Base-by-base conservation (phyloP, 2,888 invertebrate species). In the Xestia sexstrigata region DNA sequence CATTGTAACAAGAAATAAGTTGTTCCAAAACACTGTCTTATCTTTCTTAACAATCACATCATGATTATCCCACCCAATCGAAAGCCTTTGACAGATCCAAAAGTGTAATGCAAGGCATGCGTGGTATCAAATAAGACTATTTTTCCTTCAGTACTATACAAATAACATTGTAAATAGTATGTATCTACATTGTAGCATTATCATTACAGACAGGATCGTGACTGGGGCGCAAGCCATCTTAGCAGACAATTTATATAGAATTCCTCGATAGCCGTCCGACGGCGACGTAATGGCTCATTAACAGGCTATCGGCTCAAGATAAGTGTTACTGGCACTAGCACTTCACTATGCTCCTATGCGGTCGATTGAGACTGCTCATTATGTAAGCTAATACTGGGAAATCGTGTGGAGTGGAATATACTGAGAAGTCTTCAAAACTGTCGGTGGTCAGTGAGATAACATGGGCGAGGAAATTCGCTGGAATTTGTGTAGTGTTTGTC, bases 121-220 rank as follows among this genome's bases (percentile, higher is more conserved):
- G 4, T 62, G 26, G n/a, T 35, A 78, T 45, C 1, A 42, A 30
- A 5, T 45, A 17, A n/a, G 11, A 30, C 69, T 58, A 45, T 65
- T 76, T 65, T 81, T 62, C 62, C 13, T 11, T 17, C 79, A 63
- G 74, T 85, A 78, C 79, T 13, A 6, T 39, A 47, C 68, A 73
- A 79, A 83, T 74, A 45, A 70, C 71, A 66, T 66, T 82, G 42
- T 8, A 82, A 77, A 75, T 77, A 73, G 66, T 62, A 58, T 42
- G n/a, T 26, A 65, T 42, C n/a, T 55, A 74, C 74, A 85, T 79
- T 76, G 74, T 83, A 76, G 82, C 82, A 89, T 90, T 90, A 90
- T 90, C 90, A 88, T 90, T 88, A 88, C 87, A 87, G 85, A 85
- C 88, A 75, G 81, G 87, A 88, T 93, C 93, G 93, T 93, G 93